phyloP scores from a whole-genome alignment of 2,113 vertebrate species.

The Elephantulus edwardii region DNA sequence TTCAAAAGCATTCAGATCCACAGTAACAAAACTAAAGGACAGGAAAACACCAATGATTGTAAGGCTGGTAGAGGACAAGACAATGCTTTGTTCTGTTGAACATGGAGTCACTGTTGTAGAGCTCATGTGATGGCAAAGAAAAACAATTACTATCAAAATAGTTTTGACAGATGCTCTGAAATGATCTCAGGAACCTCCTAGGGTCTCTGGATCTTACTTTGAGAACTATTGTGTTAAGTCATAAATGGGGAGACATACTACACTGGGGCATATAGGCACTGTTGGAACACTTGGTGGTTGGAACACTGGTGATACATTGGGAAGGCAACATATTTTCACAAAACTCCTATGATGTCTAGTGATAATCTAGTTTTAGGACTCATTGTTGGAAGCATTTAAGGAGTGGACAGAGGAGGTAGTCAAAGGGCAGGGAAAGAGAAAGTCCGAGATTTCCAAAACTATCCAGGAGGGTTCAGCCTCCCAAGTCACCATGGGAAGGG shows the following conservation, averaged over 20 bases:
- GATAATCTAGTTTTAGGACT: no score
- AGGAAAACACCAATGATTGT: not conserved
- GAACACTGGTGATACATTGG: no score
- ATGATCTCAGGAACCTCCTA: not conserved
- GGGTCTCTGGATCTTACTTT: not conserved
- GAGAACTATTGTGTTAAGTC: not conserved
- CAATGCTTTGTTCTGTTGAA: not conserved
- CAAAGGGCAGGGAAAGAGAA: not conserved
- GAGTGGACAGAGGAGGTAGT: not conserved
- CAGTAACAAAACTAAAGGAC: not conserved
- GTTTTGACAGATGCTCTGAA: not conserved
- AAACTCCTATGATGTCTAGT: rapidly evolving
- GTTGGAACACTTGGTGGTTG: not conserved
- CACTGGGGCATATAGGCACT: no score
- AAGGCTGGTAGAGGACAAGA: not conserved
- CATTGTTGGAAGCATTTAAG: not conserved
- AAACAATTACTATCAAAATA: not conserved
- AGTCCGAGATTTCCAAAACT: no score
- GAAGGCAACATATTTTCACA: not conserved
- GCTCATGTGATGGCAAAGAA: not conserved
- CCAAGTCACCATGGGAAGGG: not conserved
- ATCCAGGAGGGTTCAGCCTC: not conserved
- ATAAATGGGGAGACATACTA: not conserved
- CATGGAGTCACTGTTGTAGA: not conserved
- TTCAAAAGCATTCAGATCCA: not conserved